phyloP scores from a whole-genome alignment of 2,888 invertebrate genomes.

The Rhamnusium bicolor region DNA sequence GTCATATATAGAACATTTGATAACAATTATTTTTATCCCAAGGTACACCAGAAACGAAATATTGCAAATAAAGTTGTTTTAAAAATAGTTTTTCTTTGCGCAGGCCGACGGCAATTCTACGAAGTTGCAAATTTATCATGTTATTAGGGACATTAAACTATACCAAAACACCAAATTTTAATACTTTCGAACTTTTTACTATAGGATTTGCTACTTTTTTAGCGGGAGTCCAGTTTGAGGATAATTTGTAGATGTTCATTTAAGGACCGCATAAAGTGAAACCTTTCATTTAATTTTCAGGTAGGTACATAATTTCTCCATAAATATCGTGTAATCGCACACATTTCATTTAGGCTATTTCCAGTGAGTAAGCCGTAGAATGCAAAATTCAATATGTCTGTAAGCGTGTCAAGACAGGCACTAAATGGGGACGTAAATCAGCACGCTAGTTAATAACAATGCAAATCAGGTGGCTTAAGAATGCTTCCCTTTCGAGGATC shows the following conservation, averaged over 20 bases:
- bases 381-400: conserved; percentile 44
- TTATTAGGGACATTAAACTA: too few relatives aligned
- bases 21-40: too few relatives aligned
- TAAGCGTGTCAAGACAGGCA: conserved; percentile 34
- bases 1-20: too few relatives aligned
- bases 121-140: too few relatives aligned
- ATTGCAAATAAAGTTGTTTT: too few relatives aligned
- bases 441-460: conserved; percentile 66
- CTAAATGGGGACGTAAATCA: conserved; percentile 61
- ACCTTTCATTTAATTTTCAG: neutral
- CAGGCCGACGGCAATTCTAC: too few relatives aligned
- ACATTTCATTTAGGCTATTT: neutral
- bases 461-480: conserved; percentile 66
- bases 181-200: too few relatives aligned
- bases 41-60: too few relatives aligned
- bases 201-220: too few relatives aligned
- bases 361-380: neutral
- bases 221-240: neutral
- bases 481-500: conserved; percentile 56
- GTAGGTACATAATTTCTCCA: neutral
- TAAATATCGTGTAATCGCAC: neutral
- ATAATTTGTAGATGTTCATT: neutral
- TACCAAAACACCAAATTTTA: too few relatives aligned
- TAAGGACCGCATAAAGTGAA: neutral
- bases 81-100: too few relatives aligned